Conservation (phyloP, 2,113 vertebrate genomes). For the Anser brachyrhynchus region DNA sequence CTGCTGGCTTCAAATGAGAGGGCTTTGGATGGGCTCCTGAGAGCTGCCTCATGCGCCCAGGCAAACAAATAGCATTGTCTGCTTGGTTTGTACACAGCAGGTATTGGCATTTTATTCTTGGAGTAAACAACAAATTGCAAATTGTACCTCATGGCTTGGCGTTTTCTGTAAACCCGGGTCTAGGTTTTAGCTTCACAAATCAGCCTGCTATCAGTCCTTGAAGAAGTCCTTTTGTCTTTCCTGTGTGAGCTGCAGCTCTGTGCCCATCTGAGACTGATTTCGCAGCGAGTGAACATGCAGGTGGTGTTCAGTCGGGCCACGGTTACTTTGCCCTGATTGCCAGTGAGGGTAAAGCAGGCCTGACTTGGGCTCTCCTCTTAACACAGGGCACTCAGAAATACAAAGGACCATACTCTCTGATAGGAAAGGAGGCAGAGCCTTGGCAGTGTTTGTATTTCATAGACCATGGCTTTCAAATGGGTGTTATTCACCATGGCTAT, state of each 20-base stretch:
- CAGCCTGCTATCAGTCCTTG: background rate
- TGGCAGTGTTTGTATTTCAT: background rate
- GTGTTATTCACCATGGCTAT: background rate
- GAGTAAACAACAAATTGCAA: background rate
- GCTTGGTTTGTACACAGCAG: background rate
- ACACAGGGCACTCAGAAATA: background rate
- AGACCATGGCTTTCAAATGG: background rate
- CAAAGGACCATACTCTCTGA: fast-evolving
- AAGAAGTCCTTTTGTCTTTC: background rate
- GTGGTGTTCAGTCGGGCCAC: background rate
- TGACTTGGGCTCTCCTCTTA: background rate
- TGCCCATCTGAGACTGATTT: background rate
- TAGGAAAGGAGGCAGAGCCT: background rate
- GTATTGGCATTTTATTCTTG: background rate
- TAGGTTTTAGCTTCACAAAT: background rate
- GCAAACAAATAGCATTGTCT: background rate
- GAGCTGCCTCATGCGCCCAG: fast-evolving
- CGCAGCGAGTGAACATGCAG: background rate
- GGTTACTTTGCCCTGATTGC: background rate
- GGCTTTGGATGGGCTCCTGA: background rate
- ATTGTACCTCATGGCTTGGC: fast-evolving
- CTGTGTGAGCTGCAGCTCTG: background rate
- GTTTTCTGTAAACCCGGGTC: background rate
- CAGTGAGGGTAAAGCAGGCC: background rate
- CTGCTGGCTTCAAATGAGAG: background rate